Percentiles rank a stretch among this genome's conserved stretches.
phyloP scores from a whole-genome alignment of 1,140 invertebrate genomes.

The Archegozetes longisetosus region DNA sequence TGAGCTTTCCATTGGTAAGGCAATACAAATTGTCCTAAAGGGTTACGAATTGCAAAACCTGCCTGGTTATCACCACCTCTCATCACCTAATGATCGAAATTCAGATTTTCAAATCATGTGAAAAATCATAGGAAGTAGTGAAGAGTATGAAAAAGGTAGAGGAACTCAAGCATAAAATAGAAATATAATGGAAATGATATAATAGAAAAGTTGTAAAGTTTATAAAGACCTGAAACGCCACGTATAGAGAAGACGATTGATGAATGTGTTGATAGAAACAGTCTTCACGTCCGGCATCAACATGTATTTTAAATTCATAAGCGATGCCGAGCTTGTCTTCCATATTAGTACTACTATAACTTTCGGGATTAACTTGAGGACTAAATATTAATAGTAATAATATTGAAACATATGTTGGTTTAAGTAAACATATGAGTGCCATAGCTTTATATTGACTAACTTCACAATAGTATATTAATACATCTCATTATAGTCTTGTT shows the following conservation, averaged over 20 bases:
- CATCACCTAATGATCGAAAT: conserved; percentile 33
- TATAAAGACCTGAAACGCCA: conserved; percentile 86
- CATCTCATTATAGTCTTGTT: too few relatives aligned
- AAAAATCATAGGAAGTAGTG: neutral
- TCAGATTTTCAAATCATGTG: conserved; percentile 4
- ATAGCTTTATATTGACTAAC: too few relatives aligned
- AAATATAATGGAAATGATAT: too few relatives aligned
- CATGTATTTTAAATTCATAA: conserved; percentile 81
- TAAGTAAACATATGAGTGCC: too few relatives aligned
- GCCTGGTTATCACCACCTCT: conserved; percentile 80
- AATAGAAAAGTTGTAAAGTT: too few relatives aligned
- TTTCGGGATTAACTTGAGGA: conserved; percentile 12
- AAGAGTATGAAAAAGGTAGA: neutral
- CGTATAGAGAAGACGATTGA: conserved; percentile 76
- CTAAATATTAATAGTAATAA: too few relatives aligned
- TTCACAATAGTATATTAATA: too few relatives aligned
- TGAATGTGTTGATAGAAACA: conserved; percentile 87
- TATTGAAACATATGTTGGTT: too few relatives aligned
- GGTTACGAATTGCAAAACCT: conserved; percentile 73
- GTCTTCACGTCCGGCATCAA: conserved; percentile 83
- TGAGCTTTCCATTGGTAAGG: conserved; percentile 74
- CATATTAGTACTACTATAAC: conserved; percentile 12
- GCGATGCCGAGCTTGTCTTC: conserved; percentile 51
- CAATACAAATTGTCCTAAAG: conserved; percentile 60
- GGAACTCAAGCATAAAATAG: too few relatives aligned